phyloP scores from a whole-genome alignment of 2,888 invertebrate species.

The Rambutsinella grinnellia region DNA sequence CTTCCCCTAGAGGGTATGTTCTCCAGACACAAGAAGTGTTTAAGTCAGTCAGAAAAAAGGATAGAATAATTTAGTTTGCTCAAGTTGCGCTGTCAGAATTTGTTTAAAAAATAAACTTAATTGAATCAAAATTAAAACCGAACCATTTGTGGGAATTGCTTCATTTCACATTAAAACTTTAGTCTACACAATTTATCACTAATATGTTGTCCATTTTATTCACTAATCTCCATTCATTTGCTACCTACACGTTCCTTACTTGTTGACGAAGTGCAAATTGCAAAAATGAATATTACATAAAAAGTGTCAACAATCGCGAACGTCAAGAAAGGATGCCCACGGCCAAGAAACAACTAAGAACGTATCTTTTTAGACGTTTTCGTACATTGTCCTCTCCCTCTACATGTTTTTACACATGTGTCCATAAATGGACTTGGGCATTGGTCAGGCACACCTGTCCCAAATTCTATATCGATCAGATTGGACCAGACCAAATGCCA shows the following conservation, averaged over 20 bases:
- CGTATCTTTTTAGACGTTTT: neutral
- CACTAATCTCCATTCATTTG: no score
- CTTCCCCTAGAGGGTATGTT: no score
- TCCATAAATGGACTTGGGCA: slow-evolving; percentile 8
- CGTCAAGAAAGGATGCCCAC: neutral
- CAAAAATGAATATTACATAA: neutral
- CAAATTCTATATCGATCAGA: slow-evolving; percentile 11
- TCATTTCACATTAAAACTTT: neutral
- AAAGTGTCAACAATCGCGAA: neutral
- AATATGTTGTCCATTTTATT: no score
- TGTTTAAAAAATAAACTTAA: neutral
- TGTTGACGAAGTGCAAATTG: neutral
- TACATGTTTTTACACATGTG: neutral
- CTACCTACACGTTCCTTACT: no score
- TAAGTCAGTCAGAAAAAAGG: no score
- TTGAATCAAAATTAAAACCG: neutral
- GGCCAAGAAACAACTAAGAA: neutral
- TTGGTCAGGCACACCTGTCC: slow-evolving; percentile 2
- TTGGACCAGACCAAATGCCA: no score
- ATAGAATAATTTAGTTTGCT: no score
- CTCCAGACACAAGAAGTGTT: no score
- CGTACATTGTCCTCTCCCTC: neutral
- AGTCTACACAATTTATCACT: neutral
- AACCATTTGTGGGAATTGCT: no score
- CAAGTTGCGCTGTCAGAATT: neutral